phyloP scores from a whole-genome alignment of 2,888 invertebrate genomes.

The Zygothrica quintamaculata region DNA sequence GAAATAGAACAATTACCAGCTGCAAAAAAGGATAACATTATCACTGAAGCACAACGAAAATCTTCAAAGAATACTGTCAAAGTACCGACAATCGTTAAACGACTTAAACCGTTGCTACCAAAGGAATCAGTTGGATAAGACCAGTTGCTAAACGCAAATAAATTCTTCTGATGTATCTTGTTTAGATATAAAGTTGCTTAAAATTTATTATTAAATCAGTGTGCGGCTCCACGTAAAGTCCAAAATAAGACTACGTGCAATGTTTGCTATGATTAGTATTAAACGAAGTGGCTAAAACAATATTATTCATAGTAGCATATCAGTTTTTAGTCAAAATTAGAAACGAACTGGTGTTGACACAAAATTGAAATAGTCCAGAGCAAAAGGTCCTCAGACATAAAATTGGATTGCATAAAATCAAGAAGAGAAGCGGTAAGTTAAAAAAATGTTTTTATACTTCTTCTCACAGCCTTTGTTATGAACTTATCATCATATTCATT shows the following conservation, averaged over 20 bases:
- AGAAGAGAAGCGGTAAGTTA: too few species aligned
- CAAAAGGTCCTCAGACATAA: constrained; percentile 3
- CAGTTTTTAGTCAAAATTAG: constrained; percentile 4
- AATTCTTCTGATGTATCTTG: too few species aligned
- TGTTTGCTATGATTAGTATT: too few species aligned
- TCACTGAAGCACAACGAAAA: constrained; percentile 5
- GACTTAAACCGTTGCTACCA: constrained; percentile 54
- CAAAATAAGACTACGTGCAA: too few species aligned
- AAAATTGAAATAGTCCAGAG: constrained; percentile 9
- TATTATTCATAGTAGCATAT: too few species aligned
- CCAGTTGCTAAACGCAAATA: not conserved
- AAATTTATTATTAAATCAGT: too few species aligned
- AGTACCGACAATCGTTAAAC: constrained; percentile 29
- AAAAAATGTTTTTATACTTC: too few species aligned
- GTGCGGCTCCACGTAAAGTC: too few species aligned
- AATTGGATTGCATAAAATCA: not conserved
- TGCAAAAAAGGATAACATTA: constrained; percentile 4
- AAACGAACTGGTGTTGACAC: constrained; percentile 13
- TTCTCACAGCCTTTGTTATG: constrained; percentile 37
- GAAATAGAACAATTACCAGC: constrained; percentile 40
- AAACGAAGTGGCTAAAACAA: too few species aligned
- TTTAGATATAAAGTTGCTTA: too few species aligned
- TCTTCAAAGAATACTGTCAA: constrained; percentile 1
- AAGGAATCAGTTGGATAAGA: constrained; percentile 35
- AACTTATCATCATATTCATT: constrained; percentile 19